Evolutionary conservation across 2,888 invertebrate species (phyloP).

Genomic region (Hirtodrosophila histrioides): DNA sequence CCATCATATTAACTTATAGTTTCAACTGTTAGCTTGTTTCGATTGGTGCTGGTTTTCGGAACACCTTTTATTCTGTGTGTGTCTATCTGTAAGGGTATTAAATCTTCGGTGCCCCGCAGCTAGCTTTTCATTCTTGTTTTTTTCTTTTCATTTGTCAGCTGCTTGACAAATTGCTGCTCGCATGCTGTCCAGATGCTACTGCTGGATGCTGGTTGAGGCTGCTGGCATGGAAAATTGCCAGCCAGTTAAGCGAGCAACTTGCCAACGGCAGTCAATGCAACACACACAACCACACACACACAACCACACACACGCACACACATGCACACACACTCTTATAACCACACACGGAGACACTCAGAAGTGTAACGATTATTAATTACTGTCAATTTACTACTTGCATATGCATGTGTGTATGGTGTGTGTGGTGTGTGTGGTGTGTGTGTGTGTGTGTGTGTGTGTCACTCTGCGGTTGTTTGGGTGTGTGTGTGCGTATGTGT

Average conservation of each 20-base stretch:
- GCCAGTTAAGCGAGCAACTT: slow-evolving; percentile 45
- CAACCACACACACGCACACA: not conserved
- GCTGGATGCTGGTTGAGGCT: slow-evolving; percentile 29
- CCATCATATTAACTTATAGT: too few species aligned
- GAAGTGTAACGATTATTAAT: slow-evolving; percentile 60
- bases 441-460: slow-evolving; percentile 14
- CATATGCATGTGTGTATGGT: slow-evolving; percentile 14
- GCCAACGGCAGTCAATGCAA: slow-evolving; percentile 45
- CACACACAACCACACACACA: slow-evolving; percentile 5
- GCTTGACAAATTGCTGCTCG: slow-evolving; percentile 60
- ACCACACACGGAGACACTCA: not conserved
- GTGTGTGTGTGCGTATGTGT: slow-evolving; percentile 8
- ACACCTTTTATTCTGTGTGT: too few species aligned
- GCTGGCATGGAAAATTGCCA: slow-evolving; percentile 37
- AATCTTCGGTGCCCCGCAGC: not conserved
- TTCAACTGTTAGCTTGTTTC: too few species aligned
- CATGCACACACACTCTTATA: not conserved
- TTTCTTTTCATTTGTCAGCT: slow-evolving; percentile 22
- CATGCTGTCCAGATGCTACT: slow-evolving; percentile 39
- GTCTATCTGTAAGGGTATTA: slow-evolving; percentile 5
- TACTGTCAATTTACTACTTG: slow-evolving; percentile 58
- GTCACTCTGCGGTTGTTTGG: not conserved
- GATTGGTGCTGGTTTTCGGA: too few species aligned
- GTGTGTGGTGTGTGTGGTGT: slow-evolving; percentile 8
- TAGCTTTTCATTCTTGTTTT: not conserved